phyloP scores from a whole-genome alignment of 2,888 invertebrate genomes.

The Latheticus oryzae region DNA sequence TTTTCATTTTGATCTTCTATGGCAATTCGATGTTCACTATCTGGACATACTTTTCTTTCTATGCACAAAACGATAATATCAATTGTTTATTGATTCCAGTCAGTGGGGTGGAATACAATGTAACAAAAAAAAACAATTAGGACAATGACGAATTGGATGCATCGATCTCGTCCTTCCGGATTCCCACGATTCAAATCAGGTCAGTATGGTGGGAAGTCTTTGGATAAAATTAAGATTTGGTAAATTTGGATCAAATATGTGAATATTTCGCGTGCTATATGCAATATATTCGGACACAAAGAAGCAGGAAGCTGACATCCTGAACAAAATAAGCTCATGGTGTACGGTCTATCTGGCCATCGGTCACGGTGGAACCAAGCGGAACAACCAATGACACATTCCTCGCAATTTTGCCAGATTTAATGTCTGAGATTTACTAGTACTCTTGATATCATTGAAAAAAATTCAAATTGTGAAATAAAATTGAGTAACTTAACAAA shows the following conservation, averaged over 20 bases:
- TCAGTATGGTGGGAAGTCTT: conserved; percentile 35
- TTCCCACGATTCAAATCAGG: conserved; percentile 52
- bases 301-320: conserved; percentile 57
- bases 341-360: conserved; percentile 56
- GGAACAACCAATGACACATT: conserved; percentile 50
- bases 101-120: conserved; percentile 32
- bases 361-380: conserved; percentile 57
- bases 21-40: conserved; percentile 56
- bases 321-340: conserved; percentile 53
- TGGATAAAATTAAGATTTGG: conserved; percentile 15
- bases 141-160: conserved; percentile 41
- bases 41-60: conserved; percentile 63
- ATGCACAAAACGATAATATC: conserved; percentile 40
- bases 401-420: conserved; percentile 9
- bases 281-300: conserved; percentile 42
- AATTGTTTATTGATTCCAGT: conserved; percentile 19
- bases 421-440: no score
- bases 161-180: conserved; percentile 49
- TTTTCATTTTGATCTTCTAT: conserved; percentile 70
- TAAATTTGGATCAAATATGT: conserved; percentile 11
- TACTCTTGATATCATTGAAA: no score
- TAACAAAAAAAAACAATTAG: conserved; percentile 46
- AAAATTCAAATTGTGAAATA: no score
- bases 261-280: conserved; percentile 31
- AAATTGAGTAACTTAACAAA: no score